Conservation (phyloP, 1,140 invertebrate species). For the Augochlora pura region DNA sequence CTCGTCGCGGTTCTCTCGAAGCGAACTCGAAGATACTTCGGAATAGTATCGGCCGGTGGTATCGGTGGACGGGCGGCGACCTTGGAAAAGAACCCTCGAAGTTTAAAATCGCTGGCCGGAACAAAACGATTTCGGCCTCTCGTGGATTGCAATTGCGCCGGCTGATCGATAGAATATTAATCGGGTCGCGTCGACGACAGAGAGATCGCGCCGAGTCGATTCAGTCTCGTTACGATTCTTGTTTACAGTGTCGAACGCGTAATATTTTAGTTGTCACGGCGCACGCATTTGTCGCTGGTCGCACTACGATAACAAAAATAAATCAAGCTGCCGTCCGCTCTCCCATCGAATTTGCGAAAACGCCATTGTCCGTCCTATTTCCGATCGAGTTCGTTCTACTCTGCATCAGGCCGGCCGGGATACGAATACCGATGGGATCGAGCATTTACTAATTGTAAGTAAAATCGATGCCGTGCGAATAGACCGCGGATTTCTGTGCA, state of each 20-base stretch:
- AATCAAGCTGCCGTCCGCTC: no score
- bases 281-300: background rate
- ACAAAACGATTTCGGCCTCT: conserved; percentile 2
- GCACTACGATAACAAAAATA: no score
- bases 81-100: background rate
- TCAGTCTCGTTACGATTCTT: background rate
- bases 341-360: background rate
- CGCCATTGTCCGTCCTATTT: no score
- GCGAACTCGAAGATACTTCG: no score
- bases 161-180: conserved; percentile 1
- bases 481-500: background rate
- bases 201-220: background rate
- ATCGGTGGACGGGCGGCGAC: no score
- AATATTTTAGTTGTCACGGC: background rate
- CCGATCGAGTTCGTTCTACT: no score
- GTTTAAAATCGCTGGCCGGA: background rate
- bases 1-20: no score
- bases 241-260: background rate
- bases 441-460: background rate
- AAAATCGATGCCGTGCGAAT: background rate
- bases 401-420: background rate
- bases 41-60: no score
- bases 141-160: background rate
- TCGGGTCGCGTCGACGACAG: background rate
- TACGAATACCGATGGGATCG: conserved; percentile 19